phyloP scores from a whole-genome alignment of 2,888 invertebrate genomes.

The Sphaeridia pumilis region DNA sequence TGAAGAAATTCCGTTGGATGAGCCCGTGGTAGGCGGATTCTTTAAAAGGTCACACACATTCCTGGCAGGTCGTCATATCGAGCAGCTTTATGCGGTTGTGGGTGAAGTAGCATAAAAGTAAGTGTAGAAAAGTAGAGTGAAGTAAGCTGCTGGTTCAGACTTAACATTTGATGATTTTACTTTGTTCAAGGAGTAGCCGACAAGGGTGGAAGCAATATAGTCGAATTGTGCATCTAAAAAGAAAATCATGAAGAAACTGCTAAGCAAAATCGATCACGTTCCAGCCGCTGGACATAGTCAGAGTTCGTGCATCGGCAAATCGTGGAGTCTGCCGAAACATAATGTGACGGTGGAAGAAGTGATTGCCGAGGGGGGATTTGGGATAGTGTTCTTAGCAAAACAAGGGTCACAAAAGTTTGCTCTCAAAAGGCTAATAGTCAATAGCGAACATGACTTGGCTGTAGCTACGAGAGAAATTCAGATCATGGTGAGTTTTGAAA shows the following conservation, averaged over 20 bases:
- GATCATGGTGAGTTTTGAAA: conserved; percentile 73
- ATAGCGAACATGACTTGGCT: conserved; percentile 75
- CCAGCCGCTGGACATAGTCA: conserved; percentile 17
- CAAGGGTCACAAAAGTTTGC: conserved; percentile 57
- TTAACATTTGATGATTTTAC: too few species aligned
- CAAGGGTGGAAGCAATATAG: too few species aligned
- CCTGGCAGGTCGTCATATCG: too few species aligned
- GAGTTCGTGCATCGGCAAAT: conserved; percentile 64
- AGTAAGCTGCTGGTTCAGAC: too few species aligned
- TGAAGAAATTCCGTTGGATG: too few species aligned
- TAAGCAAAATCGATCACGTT: conserved; percentile 50
- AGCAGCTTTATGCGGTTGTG: too few species aligned
- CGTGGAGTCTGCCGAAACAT: conserved; percentile 61
- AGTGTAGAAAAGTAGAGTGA: too few species aligned
- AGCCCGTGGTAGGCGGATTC: too few species aligned
- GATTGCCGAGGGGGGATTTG: conserved; percentile 84
- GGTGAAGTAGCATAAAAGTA: too few species aligned
- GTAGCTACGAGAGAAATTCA: conserved; percentile 82
- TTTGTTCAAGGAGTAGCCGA: too few species aligned
- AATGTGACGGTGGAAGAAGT: conserved; percentile 72
- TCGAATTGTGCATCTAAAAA: too few species aligned
- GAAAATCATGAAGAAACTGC: conserved; percentile 76
- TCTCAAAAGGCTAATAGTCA: conserved; percentile 83
- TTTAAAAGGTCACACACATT: too few species aligned
- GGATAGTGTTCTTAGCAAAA: conserved; percentile 44